Conservation (phyloP, 1,140 invertebrate genomes). For the Dreissena rostriformis region DNA sequence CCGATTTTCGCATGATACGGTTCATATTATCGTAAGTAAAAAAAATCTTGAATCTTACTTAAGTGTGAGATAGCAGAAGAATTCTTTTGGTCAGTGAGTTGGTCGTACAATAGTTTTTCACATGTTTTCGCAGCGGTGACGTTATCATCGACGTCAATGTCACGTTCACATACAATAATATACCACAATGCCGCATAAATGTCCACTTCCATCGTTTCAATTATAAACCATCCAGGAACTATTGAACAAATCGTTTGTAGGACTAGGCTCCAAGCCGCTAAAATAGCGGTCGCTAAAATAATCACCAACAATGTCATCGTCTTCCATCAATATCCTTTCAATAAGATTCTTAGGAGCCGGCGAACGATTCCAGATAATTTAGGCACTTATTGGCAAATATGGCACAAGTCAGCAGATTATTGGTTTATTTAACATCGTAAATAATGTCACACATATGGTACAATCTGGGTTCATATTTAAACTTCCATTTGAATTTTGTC, state of each 20-base stretch:
- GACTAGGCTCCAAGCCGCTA: neutral
- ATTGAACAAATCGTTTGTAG: constrained; percentile 2
- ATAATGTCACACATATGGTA: no score
- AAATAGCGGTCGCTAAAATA: neutral
- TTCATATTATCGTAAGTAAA: neutral
- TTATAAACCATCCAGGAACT: neutral
- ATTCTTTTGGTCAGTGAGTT: neutral
- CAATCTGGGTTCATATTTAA: no score
- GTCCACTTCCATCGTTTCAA: neutral
- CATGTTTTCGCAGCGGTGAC: neutral
- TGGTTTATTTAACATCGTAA: no score
- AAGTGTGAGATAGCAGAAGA: neutral
- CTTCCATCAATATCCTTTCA: no score
- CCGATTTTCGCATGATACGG: neutral
- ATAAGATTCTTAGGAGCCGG: no score
- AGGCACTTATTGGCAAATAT: no score
- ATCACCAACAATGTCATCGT: no score
- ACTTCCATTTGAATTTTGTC: no score
- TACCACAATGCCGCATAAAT: constrained; percentile 9
- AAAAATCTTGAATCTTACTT: neutral
- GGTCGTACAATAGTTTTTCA: neutral
- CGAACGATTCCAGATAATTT: no score
- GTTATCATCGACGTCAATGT: neutral
- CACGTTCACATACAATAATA: neutral
- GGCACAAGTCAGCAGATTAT: no score